Evolutionary conservation across 2,797 vertebrate species (phyloP).

Genomic region (Poeciliopsis turneri): DNA sequence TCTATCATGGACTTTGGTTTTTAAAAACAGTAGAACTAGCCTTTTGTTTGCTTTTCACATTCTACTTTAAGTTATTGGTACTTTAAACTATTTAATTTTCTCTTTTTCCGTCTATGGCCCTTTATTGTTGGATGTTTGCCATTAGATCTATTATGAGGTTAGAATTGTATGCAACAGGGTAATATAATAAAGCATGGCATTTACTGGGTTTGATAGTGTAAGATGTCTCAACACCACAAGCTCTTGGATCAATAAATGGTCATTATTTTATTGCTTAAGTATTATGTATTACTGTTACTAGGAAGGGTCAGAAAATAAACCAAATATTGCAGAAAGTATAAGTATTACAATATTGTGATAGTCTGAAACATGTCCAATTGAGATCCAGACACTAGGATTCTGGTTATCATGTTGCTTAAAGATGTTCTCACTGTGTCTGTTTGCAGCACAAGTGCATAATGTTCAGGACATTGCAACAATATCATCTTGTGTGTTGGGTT

Average conservation of each 20-base stretch:
- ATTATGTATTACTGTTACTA: neutral
- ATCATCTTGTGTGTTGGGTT: slow-evolving; percentile 16
- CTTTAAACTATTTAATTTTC: neutral
- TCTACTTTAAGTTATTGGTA: neutral
- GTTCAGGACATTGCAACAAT: slow-evolving; percentile 15
- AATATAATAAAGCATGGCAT: neutral
- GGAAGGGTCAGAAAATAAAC: neutral
- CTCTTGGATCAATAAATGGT: neutral
- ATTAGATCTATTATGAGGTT: neutral
- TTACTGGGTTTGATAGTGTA: neutral
- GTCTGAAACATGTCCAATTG: neutral
- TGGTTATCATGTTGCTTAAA: neutral
- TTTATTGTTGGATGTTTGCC: neutral
- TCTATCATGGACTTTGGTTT: neutral
- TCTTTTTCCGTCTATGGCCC: neutral
- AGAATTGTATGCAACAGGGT: neutral
- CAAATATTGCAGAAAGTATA: neutral
- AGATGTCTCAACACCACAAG: neutral
- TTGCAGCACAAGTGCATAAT: neutral
- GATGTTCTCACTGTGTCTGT: slow-evolving; percentile 9
- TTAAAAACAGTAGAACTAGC: neutral
- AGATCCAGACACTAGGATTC: neutral
- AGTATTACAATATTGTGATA: neutral
- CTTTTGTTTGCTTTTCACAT: neutral
- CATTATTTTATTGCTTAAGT: neutral